Conservation (phyloP, 2,888 invertebrate genomes). For the Nomada lathburiana region DNA sequence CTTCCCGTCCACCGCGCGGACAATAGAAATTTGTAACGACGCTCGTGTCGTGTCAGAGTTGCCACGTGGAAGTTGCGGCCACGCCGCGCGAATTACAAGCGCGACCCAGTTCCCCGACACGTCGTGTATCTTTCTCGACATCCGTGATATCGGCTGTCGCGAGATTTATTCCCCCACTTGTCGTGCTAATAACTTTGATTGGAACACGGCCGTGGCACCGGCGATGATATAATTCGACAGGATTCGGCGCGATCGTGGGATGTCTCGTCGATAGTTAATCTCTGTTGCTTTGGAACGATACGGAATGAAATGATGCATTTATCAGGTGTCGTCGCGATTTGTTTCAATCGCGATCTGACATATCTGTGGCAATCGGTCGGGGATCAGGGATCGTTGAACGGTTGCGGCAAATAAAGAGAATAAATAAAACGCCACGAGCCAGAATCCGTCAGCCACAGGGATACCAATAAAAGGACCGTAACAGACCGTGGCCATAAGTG, state of each 20-base stretch:
- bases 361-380: not conserved
- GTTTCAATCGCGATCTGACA: not conserved
- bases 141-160: not conserved
- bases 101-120: conserved; percentile 13
- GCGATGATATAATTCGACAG: not conserved
- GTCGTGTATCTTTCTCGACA: not conserved
- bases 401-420: conserved; percentile 6
- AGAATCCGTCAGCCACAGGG: conserved; percentile 31
- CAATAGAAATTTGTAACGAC: conserved; percentile 8
- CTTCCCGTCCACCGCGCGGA: not conserved
- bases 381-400: not conserved
- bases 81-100: not conserved
- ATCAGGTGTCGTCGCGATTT: not conserved
- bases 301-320: not conserved
- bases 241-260: no score
- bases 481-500: conserved; percentile 36
- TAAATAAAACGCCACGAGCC: not conserved
- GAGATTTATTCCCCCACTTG: conserved; percentile 12
- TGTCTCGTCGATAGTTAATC: no score
- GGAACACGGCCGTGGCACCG: not conserved
- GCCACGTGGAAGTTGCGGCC: not conserved
- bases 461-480: conserved; percentile 13
- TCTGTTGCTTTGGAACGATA: not conserved
- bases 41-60: conserved; percentile 14
- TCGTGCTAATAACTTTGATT: conserved; percentile 19